phyloP scores from a whole-genome alignment of 2,888 invertebrate species.

The Auanema freiburgensis region DNA sequence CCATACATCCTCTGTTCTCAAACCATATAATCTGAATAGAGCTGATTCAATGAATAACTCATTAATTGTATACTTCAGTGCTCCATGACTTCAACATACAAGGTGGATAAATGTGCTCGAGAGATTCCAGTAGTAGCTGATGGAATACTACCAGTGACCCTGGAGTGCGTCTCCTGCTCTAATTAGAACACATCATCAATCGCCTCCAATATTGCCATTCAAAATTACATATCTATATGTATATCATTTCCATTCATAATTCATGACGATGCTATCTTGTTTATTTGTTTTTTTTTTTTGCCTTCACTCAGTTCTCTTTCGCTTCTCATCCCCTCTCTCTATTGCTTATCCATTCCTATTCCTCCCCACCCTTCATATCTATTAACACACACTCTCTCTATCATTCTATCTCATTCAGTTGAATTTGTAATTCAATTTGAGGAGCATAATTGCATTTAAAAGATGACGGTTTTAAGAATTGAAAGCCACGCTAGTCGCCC shows the following conservation, averaged over 20 bases:
- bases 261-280: neutral
- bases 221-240: too few relatives aligned
- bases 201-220: neutral
- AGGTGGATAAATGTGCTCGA: constrained; percentile 36
- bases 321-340: constrained; percentile 13
- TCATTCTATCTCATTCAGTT: too few relatives aligned
- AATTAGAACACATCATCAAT: constrained; percentile 6
- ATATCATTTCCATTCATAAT: too few relatives aligned
- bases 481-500: too few relatives aligned
- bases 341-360: constrained; percentile 10
- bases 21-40: too few relatives aligned
- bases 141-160: constrained; percentile 52
- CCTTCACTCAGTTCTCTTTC: constrained; percentile 15
- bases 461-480: too few relatives aligned
- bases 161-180: constrained; percentile 58
- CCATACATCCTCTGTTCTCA: neutral
- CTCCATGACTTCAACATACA: constrained; percentile 46
- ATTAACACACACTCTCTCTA: neutral
- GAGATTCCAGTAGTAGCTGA: constrained; percentile 53
- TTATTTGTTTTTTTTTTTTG: neutral
- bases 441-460: too few relatives aligned
- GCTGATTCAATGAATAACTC: neutral
- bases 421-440: too few relatives aligned
- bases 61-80: constrained; percentile 39
- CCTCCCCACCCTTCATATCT: neutral